phyloP scores from a whole-genome alignment of 2,888 invertebrate species.

The Clitarchus hookeri region DNA sequence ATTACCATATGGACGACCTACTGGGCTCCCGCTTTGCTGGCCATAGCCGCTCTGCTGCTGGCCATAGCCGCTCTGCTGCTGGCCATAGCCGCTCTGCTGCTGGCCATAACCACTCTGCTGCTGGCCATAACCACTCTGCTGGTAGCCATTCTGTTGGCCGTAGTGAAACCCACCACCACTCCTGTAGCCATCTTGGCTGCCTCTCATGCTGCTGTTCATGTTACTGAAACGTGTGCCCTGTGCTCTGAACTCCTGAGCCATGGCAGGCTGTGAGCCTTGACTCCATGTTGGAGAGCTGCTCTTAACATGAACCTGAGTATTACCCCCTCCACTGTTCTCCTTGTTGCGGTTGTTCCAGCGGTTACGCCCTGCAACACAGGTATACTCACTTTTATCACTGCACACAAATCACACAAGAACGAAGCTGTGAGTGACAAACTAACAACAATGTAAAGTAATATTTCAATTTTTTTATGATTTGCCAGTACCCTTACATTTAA shows the following conservation, averaged over 20 bases:
- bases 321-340: slow-evolving; percentile 31
- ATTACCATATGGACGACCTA: slow-evolving; percentile 30
- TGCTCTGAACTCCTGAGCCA: slow-evolving; percentile 53
- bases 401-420: too few relatives aligned
- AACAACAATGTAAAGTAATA: too few relatives aligned
- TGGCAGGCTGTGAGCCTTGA: slow-evolving; percentile 30
- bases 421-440: too few relatives aligned
- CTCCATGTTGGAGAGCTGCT: slow-evolving; percentile 29
- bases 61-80: slow-evolving; percentile 49
- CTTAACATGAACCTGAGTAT: not conserved
- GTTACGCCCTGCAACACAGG: slow-evolving; percentile 48
- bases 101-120: not conserved
- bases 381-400: not conserved
- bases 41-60: slow-evolving; percentile 40
- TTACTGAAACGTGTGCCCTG: not conserved
- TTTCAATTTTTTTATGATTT: too few relatives aligned
- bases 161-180: slow-evolving; percentile 31
- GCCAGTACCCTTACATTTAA: too few relatives aligned
- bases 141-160: slow-evolving; percentile 35
- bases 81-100: slow-evolving; percentile 49
- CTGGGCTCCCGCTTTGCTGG: slow-evolving; percentile 24
- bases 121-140: slow-evolving; percentile 35
- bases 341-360: slow-evolving; percentile 54
- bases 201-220: not conserved
- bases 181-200: slow-evolving; percentile 57